These are phyloP conservation scores for Xestia xanthographa DNA, from an alignment of 2,888 invertebrate species.

Conservation along the genomic window DNA sequence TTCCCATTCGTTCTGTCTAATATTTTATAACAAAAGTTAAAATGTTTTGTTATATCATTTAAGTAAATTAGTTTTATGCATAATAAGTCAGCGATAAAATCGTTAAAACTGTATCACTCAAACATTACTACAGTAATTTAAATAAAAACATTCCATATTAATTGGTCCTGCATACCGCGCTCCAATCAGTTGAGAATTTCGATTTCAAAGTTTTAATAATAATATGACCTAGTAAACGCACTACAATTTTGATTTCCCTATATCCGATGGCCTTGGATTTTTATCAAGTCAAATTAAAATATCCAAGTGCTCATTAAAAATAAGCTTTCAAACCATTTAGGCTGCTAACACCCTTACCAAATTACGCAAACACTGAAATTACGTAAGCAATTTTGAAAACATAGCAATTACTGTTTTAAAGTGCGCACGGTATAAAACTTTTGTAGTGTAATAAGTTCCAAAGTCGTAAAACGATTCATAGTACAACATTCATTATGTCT, in stretches of 20 bases:
- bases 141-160: constrained; percentile 62
- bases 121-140: constrained; percentile 39
- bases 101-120: constrained; percentile 25
- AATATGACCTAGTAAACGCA: constrained; percentile 47
- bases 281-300: constrained; percentile 49
- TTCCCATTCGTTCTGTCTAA: background rate
- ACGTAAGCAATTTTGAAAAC: constrained; percentile 56
- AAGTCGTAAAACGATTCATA: constrained; percentile 69
- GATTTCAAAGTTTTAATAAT: constrained; percentile 57
- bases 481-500: constrained; percentile 68
- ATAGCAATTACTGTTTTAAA: constrained; percentile 59
- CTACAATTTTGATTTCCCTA: constrained; percentile 58
- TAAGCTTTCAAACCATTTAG: constrained; percentile 61
- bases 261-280: constrained; percentile 57
- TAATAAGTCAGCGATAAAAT: constrained; percentile 20
- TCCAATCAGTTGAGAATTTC: constrained; percentile 54
- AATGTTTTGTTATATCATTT: background rate
- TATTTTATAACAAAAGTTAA: background rate
- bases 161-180: constrained; percentile 59
- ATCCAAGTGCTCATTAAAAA: constrained; percentile 59
- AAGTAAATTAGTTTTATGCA: background rate
- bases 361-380: constrained; percentile 50
- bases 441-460: constrained; percentile 68
- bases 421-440: constrained; percentile 63
- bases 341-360: constrained; percentile 56